A percentile compares a stretch with the other conserved stretches of the same genome.
These are phyloP conservation scores for Apamea crenata DNA, from an alignment of 2,888 invertebrate species.

Conservation along the genomic window DNA sequence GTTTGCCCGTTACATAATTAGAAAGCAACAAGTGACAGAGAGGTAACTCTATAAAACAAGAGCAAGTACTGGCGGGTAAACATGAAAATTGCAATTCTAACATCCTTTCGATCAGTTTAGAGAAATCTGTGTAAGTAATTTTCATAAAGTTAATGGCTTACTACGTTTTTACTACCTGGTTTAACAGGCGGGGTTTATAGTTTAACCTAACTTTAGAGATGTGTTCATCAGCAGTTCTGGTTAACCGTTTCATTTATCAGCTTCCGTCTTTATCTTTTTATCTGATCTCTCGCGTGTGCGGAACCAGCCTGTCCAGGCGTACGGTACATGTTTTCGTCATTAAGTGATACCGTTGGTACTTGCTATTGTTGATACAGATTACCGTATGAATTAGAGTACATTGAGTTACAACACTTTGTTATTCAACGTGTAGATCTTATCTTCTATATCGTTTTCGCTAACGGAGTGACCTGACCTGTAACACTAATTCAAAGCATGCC, in stretches of 20 bases:
- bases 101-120: conserved; percentile 43
- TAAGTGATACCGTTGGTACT: conserved; percentile 59
- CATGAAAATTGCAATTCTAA: conserved; percentile 51
- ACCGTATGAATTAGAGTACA: conserved; percentile 49
- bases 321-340: conserved; percentile 60
- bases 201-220: conserved; percentile 16
- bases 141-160: conserved; percentile 34
- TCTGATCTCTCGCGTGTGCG: conserved; percentile 50
- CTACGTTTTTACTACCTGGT: conserved; percentile 37
- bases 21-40: conserved; percentile 72
- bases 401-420: conserved; percentile 38
- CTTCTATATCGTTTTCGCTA: conserved; percentile 24
- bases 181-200: conserved; percentile 3
- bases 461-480: conserved; percentile 29
- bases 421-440: conserved; percentile 34
- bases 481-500: not conserved
- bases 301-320: conserved; percentile 54
- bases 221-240: conserved; percentile 19
- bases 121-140: conserved; percentile 51
- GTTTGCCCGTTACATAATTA: conserved; percentile 82
- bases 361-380: conserved; percentile 55
- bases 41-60: conserved; percentile 60
- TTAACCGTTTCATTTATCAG: conserved; percentile 42
- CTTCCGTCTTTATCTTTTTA: conserved; percentile 41
- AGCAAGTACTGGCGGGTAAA: conserved; percentile 45